These are phyloP conservation scores for Solen grandis DNA, from an alignment of 1,140 invertebrate genomes.

Conservation along the genomic window DNA sequence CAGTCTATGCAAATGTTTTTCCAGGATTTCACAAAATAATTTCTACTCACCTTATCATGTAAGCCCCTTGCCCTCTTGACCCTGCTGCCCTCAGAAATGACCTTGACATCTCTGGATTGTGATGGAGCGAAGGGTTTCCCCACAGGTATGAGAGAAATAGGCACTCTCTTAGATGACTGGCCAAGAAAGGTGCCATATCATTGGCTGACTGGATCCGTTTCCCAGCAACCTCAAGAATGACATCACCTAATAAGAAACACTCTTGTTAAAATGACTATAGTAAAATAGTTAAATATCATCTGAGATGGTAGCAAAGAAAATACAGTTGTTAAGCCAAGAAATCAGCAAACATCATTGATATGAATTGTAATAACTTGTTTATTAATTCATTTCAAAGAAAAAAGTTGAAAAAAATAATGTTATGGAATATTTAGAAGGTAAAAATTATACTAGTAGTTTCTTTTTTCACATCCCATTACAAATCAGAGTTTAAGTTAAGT, in stretches of 20 bases:
- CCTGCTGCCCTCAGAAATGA: slow-evolving; percentile 45
- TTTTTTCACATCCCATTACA: too few relatives aligned
- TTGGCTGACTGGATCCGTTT: slow-evolving; percentile 56
- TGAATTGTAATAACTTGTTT: too few relatives aligned
- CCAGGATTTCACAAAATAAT: too few relatives aligned
- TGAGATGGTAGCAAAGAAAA: not conserved
- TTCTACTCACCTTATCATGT: slow-evolving; percentile 73
- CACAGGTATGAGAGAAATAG: slow-evolving; percentile 69
- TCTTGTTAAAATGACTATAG: not conserved
- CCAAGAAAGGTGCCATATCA: slow-evolving; percentile 63
- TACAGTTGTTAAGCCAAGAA: not conserved
- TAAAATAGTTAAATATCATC: not conserved
- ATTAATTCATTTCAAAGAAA: too few relatives aligned
- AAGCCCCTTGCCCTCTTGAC: slow-evolving; percentile 72
- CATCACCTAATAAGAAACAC: slow-evolving; percentile 73
- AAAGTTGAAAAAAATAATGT: not conserved
- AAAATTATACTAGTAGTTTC: too few relatives aligned
- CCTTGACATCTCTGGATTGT: slow-evolving; percentile 12
- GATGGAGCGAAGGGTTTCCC: slow-evolving; percentile 50
- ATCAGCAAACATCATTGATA: slow-evolving; percentile 7
- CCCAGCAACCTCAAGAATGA: slow-evolving; percentile 76
- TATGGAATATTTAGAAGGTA: not conserved
- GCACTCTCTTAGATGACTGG: slow-evolving; percentile 62
- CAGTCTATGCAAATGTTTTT: too few relatives aligned
- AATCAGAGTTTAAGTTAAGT: too few relatives aligned